Evolutionary conservation across 2,888 invertebrate species (phyloP).

Genomic region (Agrochola macilenta): DNA sequence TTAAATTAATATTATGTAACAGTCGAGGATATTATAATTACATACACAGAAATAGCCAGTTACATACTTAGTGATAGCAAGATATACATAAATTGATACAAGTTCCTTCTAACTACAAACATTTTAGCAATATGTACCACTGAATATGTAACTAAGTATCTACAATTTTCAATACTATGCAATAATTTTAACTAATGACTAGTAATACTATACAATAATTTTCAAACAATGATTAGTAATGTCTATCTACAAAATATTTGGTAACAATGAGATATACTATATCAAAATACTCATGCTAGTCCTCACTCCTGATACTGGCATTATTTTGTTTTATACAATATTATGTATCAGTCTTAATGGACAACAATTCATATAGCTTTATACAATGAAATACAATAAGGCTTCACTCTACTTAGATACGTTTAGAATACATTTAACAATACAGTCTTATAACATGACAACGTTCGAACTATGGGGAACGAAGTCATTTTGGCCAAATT

Average conservation of each 20-base stretch:
- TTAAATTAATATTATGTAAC: slow-evolving; percentile 82
- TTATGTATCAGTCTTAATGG: slow-evolving; percentile 87
- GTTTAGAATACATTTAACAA: slow-evolving; percentile 79
- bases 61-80: slow-evolving; percentile 70
- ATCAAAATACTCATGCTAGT: slow-evolving; percentile 86
- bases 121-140: slow-evolving; percentile 61
- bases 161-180: slow-evolving; percentile 80
- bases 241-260: slow-evolving; percentile 89
- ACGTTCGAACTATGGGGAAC: slow-evolving; percentile 80
- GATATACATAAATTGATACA: slow-evolving; percentile 47
- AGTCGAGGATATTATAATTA: slow-evolving; percentile 80
- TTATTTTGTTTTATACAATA: slow-evolving; percentile 78
- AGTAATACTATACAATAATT: slow-evolving; percentile 86
- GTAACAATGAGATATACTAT: slow-evolving; percentile 90
- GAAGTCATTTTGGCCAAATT: slow-evolving; percentile 80
- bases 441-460: slow-evolving; percentile 82
- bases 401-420: slow-evolving; percentile 77
- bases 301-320: slow-evolving; percentile 85
- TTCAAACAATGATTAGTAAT: slow-evolving; percentile 78
- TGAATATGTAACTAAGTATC: slow-evolving; percentile 73
- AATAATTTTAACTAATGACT: slow-evolving; percentile 87
- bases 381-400: slow-evolving; percentile 77
- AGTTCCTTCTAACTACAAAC: slow-evolving; percentile 46
- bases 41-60: slow-evolving; percentile 70
- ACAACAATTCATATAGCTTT: slow-evolving; percentile 75